These are phyloP conservation scores for Lasioglossum zephyrum DNA, from an alignment of 2,888 invertebrate species.

Conservation along the genomic window DNA sequence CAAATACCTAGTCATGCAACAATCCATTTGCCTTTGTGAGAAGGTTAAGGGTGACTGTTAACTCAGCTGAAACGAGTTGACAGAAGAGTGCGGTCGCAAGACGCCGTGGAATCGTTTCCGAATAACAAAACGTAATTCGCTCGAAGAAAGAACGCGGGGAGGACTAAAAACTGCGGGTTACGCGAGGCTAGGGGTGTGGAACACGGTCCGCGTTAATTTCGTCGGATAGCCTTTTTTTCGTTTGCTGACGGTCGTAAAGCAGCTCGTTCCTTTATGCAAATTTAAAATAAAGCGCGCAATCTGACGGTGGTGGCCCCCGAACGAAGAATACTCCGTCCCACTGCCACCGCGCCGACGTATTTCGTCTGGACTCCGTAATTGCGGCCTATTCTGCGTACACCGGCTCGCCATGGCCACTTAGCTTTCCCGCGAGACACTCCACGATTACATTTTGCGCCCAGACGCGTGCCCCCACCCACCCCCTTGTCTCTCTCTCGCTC, in stretches of 20 bases:
- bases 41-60: not conserved
- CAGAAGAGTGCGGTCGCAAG: not conserved
- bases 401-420: slow-evolving; percentile 70
- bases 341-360: slow-evolving; percentile 42
- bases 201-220: slow-evolving; percentile 52
- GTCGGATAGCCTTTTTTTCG: slow-evolving; percentile 38
- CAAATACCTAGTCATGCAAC: not conserved
- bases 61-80: not conserved
- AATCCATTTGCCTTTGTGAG: not conserved
- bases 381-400: slow-evolving; percentile 68
- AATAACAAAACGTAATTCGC: slow-evolving; percentile 9
- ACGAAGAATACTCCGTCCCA: slow-evolving; percentile 51
- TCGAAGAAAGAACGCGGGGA: not conserved
- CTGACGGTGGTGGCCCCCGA: slow-evolving; percentile 41
- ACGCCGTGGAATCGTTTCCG: not conserved
- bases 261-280: slow-evolving; percentile 58
- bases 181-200: not conserved
- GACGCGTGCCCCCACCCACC: slow-evolving; percentile 49
- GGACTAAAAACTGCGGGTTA: not conserved
- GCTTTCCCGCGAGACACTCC: slow-evolving; percentile 69
- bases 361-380: slow-evolving; percentile 73
- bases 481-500: not conserved
- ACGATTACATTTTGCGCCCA: slow-evolving; percentile 70
- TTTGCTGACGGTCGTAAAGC: slow-evolving; percentile 27
- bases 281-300: slow-evolving; percentile 68